phyloP scores from a whole-genome alignment of 1,140 invertebrate species.

The Brachionus manjavacas region DNA sequence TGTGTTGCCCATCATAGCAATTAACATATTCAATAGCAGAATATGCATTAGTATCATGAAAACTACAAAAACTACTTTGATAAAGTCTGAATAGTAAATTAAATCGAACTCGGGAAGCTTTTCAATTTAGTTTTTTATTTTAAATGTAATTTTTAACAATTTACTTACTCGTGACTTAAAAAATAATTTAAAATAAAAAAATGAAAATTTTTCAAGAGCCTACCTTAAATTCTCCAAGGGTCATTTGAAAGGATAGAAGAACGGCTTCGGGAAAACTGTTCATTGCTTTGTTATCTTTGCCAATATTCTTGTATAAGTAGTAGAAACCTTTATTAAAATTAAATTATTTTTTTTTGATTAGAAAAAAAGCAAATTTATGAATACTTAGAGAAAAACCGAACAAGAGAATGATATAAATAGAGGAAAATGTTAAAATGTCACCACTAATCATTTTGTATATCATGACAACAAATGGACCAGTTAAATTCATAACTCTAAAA shows the following conservation, averaged over 20 bases:
- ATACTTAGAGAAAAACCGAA: slow-evolving; percentile 81
- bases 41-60: slow-evolving; percentile 97
- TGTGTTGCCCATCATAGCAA: slow-evolving; percentile 63
- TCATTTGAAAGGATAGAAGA: slow-evolving; percentile 96
- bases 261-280: slow-evolving; percentile 70
- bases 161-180: slow-evolving; percentile 21
- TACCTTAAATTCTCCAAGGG: slow-evolving; percentile 92
- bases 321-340: slow-evolving; percentile 70
- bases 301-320: slow-evolving; percentile 81
- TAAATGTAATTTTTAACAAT: not conserved
- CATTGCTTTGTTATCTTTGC: slow-evolving; percentile 62
- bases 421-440: slow-evolving; percentile 93
- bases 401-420: slow-evolving; percentile 86
- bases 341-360: slow-evolving; percentile 27
- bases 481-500: slow-evolving; percentile 78
- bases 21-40: slow-evolving; percentile 65
- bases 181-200: not conserved
- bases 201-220: not conserved
- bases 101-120: slow-evolving; percentile 84
- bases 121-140: not conserved
- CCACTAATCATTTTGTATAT: slow-evolving; percentile 95
- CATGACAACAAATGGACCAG: slow-evolving; percentile 96
- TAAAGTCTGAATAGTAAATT: slow-evolving; percentile 80
- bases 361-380: not conserved
- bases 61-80: slow-evolving; percentile 86